Conservation (phyloP, 2,113 vertebrate genomes). For the Zingel zingel region DNA sequence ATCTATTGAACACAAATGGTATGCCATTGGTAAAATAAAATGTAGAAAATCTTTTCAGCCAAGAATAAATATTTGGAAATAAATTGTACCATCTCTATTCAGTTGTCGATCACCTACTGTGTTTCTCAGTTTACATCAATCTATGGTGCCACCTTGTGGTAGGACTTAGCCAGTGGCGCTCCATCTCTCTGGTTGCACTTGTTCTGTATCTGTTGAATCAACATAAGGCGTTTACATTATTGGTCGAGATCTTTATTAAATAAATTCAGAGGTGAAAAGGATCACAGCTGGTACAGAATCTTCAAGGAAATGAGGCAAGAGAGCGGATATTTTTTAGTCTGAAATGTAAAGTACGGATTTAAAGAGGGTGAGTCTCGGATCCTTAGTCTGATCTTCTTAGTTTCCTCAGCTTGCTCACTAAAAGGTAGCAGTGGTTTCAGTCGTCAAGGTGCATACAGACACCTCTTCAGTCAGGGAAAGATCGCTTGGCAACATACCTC, state of each 20-base stretch:
- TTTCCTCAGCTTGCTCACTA: neutral
- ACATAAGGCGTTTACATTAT: neutral
- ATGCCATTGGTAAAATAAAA: conserved; percentile 57
- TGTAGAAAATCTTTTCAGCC: conserved; percentile 57
- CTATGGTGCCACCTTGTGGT: conserved; percentile 51
- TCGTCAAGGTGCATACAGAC: neutral
- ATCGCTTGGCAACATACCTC: neutral
- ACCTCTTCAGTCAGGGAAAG: neutral
- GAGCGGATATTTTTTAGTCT: neutral
- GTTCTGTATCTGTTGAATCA: neutral
- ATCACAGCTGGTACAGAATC: conserved; percentile 19
- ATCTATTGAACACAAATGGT: conserved; percentile 64
- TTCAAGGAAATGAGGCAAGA: neutral
- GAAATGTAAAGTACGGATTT: neutral
- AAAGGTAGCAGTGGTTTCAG: neutral
- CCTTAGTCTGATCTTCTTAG: neutral
- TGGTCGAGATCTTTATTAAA: conserved; percentile 30
- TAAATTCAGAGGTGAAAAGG: neutral
- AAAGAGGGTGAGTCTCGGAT: neutral
- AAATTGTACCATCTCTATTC: neutral
- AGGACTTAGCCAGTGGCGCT: neutral
- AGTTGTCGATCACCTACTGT: neutral
- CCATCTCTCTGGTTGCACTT: neutral
- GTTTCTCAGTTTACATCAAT: neutral
- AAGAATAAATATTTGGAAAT: conserved; percentile 75